A percentile compares a stretch with the other conserved stretches of the same genome.
These are phyloP conservation scores for Mastomys natalensis DNA, from an alignment of 2,113 vertebrate species.

Conservation along the genomic window DNA sequence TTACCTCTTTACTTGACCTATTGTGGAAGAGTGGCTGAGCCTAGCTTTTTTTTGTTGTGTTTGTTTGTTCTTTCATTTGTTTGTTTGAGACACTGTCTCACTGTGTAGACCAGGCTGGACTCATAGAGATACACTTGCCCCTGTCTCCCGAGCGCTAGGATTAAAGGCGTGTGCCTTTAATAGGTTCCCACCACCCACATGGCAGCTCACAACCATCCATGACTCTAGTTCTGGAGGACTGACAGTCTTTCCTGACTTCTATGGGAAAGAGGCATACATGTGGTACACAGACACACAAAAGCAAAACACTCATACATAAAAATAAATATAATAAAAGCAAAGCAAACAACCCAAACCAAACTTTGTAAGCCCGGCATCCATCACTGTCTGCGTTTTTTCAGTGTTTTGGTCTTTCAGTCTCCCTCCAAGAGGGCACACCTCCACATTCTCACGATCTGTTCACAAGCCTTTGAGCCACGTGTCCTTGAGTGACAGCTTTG, in stretches of 20 bases:
- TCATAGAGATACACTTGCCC: background rate
- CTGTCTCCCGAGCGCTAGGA: background rate
- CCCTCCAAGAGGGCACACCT: background rate
- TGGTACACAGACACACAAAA: background rate
- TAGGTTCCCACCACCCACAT: background rate
- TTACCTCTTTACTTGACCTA: background rate
- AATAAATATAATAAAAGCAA: background rate
- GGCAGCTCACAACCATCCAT: background rate
- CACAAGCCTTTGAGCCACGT: background rate
- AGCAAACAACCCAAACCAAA: background rate
- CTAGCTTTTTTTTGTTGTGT: background rate
- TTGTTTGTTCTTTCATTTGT: background rate
- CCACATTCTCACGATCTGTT: background rate
- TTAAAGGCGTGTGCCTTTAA: background rate
- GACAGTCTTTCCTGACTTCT: background rate
- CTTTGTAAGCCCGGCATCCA: background rate
- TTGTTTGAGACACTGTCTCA: background rate
- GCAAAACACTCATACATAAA: background rate
- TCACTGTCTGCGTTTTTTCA: background rate
- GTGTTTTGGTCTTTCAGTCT: background rate
- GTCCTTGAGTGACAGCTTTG: background rate
- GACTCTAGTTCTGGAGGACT: background rate
- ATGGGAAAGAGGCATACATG: background rate
- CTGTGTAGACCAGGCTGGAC: background rate
- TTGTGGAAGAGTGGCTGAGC: background rate